phyloP scores from a whole-genome alignment of 2,797 vertebrate genomes.

The Anolis apletophallus region DNA sequence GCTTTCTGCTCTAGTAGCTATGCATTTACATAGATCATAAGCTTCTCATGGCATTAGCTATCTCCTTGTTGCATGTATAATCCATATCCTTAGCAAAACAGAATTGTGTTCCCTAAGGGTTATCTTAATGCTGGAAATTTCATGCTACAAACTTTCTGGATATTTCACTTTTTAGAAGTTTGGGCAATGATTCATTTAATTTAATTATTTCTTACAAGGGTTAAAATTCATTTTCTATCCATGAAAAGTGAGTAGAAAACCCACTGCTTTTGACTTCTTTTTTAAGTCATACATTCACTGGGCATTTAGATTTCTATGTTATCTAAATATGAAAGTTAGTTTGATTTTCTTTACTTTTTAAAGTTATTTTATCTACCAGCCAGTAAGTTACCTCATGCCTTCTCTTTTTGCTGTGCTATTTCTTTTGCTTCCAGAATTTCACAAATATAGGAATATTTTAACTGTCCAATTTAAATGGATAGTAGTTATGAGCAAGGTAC shows the following conservation, averaged over 20 bases:
- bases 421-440: not conserved
- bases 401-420: not conserved
- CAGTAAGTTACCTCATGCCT: not conserved
- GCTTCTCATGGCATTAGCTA: not conserved
- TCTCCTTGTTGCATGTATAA: not conserved
- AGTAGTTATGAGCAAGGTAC: too few relatives aligned
- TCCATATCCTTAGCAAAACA: conserved; percentile 17
- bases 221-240: not conserved
- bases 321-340: not conserved
- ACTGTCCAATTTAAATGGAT: not conserved
- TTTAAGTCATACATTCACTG: not conserved
- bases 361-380: not conserved
- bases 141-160: not conserved
- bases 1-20: conserved; percentile 8
- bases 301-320: not conserved
- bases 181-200: not conserved
- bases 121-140: not conserved
- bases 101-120: not conserved
- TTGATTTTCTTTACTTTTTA: not conserved
- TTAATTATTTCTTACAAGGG: not conserved
- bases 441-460: not conserved
- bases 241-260: not conserved
- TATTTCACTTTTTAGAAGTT: conserved; percentile 10
- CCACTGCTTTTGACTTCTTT: not conserved
- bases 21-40: not conserved